Evolutionary conservation across 2,113 vertebrate species (phyloP).

Genomic region (Pelecanus crispus): DNA sequence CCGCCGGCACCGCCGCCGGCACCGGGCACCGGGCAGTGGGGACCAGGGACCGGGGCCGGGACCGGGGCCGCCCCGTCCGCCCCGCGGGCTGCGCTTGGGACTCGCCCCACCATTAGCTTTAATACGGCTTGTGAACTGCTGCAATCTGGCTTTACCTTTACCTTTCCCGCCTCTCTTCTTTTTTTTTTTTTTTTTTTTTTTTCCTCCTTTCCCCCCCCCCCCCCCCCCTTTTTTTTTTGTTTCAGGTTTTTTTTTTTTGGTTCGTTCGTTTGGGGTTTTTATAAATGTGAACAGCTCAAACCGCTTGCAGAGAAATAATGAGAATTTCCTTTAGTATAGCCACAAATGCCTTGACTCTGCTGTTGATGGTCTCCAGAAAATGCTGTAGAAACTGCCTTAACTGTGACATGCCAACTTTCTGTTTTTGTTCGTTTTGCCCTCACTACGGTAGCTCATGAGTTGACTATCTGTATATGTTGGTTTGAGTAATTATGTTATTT

Average conservation of each 20-base stretch:
- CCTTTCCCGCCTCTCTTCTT: not conserved
- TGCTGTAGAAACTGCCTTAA: slow-evolving; percentile 96
- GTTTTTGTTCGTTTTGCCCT: slow-evolving; percentile 71
- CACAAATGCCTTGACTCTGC: slow-evolving; percentile 94
- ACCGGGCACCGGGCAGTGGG: too few species aligned
- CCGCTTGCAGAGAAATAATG: slow-evolving; percentile 58
- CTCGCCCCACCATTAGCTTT: slow-evolving; percentile 80
- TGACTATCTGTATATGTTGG: slow-evolving; percentile 94
- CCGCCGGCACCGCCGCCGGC: too few species aligned
- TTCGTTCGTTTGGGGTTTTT: not conserved
- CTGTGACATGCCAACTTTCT: slow-evolving; percentile 72
- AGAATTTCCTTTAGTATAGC: slow-evolving; percentile 88
- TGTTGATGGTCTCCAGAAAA: slow-evolving; percentile 82
- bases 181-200: not conserved
- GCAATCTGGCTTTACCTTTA: slow-evolving; percentile 80
- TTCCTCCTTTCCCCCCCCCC: too few species aligned
- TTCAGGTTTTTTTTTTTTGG: not conserved
- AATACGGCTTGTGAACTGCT: slow-evolving; percentile 86
- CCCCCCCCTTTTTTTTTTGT: not conserved
- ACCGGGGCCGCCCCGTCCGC: too few species aligned
- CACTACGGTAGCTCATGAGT: slow-evolving; percentile 70
- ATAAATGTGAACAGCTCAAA: slow-evolving; percentile 75
- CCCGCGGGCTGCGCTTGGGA: not conserved
- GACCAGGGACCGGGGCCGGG: too few species aligned
- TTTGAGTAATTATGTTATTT: slow-evolving; percentile 88